Conservation (phyloP, 2,113 vertebrate genomes). For the Gallinago jamesoni region DNA sequence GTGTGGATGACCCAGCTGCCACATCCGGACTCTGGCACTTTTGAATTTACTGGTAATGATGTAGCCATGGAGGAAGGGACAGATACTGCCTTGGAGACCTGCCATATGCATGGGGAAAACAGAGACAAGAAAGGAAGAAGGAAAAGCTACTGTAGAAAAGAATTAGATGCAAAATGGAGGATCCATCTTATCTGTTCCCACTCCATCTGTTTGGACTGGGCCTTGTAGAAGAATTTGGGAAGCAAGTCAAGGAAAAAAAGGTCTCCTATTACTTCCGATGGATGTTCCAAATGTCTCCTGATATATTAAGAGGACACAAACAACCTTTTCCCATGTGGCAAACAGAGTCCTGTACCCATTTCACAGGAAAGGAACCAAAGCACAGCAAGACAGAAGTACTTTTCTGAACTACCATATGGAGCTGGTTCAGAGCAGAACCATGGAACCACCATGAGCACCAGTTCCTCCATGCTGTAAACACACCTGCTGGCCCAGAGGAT, state of each 20-base stretch:
- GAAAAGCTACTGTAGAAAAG: neutral
- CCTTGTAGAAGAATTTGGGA: neutral
- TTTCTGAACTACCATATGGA: neutral
- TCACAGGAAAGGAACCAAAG: neutral
- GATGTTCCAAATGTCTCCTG: neutral
- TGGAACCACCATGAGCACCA: rapidly evolving
- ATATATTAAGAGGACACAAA: neutral
- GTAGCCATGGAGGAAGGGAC: neutral
- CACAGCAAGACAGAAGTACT: neutral
- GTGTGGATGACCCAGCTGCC: neutral
- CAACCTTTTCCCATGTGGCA: neutral
- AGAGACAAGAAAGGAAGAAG: neutral
- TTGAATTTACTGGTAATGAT: neutral
- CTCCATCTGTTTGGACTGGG: neutral
- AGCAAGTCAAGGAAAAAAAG: neutral
- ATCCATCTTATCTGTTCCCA: neutral
- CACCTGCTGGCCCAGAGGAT: neutral
- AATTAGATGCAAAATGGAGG: neutral
- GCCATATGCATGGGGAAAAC: neutral
- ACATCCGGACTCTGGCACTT: neutral
- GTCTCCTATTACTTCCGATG: neutral
- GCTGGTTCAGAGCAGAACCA: neutral
- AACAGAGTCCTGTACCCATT: neutral
- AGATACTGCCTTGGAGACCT: neutral
- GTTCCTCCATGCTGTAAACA: neutral